phyloP scores from a whole-genome alignment of 1,140 invertebrate species.

The Daktulosphaira vitifoliae region DNA sequence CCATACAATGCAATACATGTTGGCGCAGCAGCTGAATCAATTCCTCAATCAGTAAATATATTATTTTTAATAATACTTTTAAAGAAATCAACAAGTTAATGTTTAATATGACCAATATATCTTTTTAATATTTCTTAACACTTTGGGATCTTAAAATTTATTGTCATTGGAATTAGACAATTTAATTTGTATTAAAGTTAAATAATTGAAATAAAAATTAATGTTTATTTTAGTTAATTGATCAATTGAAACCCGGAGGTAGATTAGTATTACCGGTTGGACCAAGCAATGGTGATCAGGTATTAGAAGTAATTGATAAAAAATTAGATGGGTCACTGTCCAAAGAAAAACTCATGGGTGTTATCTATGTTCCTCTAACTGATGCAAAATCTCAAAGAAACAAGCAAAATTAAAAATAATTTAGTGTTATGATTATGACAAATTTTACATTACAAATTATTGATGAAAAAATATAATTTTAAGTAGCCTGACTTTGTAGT shows the following conservation, averaged over 20 bases:
- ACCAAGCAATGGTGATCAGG: slow-evolving; percentile 67
- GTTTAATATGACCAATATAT: no score
- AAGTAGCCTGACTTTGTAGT: no score
- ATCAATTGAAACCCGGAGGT: slow-evolving; percentile 72
- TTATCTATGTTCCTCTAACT: slow-evolving; percentile 94
- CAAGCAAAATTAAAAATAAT: background rate
- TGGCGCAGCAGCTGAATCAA: slow-evolving; percentile 72
- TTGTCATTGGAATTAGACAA: no score
- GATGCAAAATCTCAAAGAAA: slow-evolving; percentile 46
- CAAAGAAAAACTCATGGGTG: slow-evolving; percentile 81
- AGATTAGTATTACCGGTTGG: slow-evolving; percentile 88
- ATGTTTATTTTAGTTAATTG: slow-evolving; percentile 49
- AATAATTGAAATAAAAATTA: no score
- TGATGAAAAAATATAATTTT: no score
- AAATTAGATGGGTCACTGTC: slow-evolving; percentile 64
- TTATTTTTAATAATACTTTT: no score
- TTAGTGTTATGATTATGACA: no score
- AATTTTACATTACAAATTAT: no score
- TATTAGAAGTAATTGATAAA: slow-evolving; percentile 83
- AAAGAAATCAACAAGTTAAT: no score
- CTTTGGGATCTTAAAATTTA: no score
- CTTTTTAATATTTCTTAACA: no score
- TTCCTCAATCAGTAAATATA: slow-evolving; percentile 60
- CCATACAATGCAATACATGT: slow-evolving; percentile 92
- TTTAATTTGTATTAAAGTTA: background rate